phyloP scores from a whole-genome alignment of 2,797 vertebrate species.

The Rhinophrynus dorsalis region DNA sequence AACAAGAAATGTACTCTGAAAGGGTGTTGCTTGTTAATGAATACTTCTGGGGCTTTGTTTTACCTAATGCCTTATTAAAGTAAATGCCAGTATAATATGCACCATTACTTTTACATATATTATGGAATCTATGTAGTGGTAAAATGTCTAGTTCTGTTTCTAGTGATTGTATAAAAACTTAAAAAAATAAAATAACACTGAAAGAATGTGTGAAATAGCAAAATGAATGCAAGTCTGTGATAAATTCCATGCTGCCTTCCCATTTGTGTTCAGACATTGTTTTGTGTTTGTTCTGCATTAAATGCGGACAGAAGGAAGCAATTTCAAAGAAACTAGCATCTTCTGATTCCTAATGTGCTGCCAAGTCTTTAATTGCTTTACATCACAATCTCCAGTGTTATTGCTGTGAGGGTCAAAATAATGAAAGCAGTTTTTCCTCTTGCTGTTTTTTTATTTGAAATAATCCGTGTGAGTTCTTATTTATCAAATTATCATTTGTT shows the following conservation, averaged over 20 bases:
- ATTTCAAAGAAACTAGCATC: background rate
- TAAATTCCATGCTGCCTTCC: background rate
- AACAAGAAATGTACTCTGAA: no score
- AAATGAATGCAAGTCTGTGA: background rate
- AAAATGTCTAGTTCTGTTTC: no score
- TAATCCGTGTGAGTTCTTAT: no score
- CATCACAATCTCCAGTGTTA: background rate
- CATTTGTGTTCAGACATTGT: background rate
- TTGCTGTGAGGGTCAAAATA: slow-evolving; percentile 13
- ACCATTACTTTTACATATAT: no score
- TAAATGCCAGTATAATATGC: no score
- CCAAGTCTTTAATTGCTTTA: slow-evolving; percentile 13
- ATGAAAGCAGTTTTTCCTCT: slow-evolving; percentile 19
- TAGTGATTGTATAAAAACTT: no score
- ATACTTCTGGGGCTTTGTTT: no score
- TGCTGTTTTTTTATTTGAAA: background rate
- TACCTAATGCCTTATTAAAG: no score
- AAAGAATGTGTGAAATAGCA: background rate
- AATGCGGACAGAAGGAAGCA: background rate
- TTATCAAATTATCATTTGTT: no score
- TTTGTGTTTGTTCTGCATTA: background rate
- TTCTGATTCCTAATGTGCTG: slow-evolving; percentile 1
- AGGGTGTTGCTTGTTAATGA: no score
- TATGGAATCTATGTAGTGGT: no score
- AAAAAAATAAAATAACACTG: background rate